A percentile compares a stretch with the other conserved stretches of the same genome.
These are phyloP conservation scores for Callyntrura sp. DNA, from an alignment of 2,888 invertebrate species.

Conservation along the genomic window DNA sequence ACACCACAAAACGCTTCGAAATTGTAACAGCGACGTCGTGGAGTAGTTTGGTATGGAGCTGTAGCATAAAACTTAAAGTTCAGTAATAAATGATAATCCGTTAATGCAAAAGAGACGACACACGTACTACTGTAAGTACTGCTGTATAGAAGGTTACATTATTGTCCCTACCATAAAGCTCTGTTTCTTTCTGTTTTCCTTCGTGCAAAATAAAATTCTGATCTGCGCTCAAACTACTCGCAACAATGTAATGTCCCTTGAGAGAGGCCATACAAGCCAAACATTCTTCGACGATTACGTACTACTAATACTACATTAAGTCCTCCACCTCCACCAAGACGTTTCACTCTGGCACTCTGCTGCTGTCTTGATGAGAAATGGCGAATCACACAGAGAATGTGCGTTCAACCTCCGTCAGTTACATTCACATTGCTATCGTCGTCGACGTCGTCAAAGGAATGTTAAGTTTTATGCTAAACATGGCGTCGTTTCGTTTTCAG, in stretches of 20 bases:
- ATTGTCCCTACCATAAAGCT: too few species aligned
- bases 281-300: background rate
- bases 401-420: slow-evolving; percentile 55
- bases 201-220: too few species aligned
- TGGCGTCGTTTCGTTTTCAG: background rate
- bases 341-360: too few species aligned
- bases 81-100: too few species aligned
- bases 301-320: background rate
- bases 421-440: slow-evolving; percentile 10
- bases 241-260: too few species aligned
- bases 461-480: background rate
- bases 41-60: background rate
- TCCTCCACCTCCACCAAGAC: background rate
- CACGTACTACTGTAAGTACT: background rate
- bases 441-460: background rate
- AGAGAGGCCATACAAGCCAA: too few species aligned
- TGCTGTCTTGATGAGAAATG: background rate
- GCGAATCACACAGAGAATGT: background rate
- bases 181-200: too few species aligned
- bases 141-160: background rate
- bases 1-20: slow-evolving; percentile 19
- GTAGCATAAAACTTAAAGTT: background rate
- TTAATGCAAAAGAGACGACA: too few species aligned
- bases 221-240: too few species aligned
- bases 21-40: background rate